Evolutionary conservation across 2,888 invertebrate genomes (phyloP), one percentile per base, ranked within the genome.

Genomic region (Caenorhabditis afra): DNA sequence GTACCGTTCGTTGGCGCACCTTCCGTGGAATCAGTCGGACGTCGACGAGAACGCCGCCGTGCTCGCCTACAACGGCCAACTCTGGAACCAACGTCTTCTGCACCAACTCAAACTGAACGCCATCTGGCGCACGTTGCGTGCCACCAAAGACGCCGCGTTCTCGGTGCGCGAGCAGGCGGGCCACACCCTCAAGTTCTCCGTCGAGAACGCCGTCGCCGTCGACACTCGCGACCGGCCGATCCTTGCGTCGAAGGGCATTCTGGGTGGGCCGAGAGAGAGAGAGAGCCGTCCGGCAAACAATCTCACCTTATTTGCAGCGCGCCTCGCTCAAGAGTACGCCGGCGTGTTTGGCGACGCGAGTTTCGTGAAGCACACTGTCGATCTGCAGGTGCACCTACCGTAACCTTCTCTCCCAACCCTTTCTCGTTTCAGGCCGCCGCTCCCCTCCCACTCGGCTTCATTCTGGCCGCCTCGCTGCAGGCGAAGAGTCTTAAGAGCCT

Each of bases 291-390:
- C 11, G 41, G 14, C 14, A 14, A 41, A 14, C 11, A 41, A 3
- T 29, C 29, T 29, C 29, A 11, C 14, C 3, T 16, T 12, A 1
- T 37, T 76, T 83, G 10, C 65, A 83, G 83, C 76, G 4, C 73
- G 81, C 14, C 92, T 94, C 77, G 93, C 93, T 5, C 94, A 94
- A 86, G 97, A 98, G 91, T 92, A 95, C 87, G 95, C 96, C 29
- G 94, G 96, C 0, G 90, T 96, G 7, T 96, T 97, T 11, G 98
- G 98, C 1, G 95, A 96, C 90, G 94, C 96, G n/a, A 94, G 95
- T 16, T 96, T 95, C 91, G 90, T 95, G 35, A 95, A 95, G 91
- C 94, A 94, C 84, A 95, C 95, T 85, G 90, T 94, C 10, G 93
- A 93, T 85, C 91, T 89, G 14, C 89, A 89, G 77, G 88, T 87